Conservation (phyloP, 2,888 invertebrate genomes). For the Pristionchus fissidentatus region DNA sequence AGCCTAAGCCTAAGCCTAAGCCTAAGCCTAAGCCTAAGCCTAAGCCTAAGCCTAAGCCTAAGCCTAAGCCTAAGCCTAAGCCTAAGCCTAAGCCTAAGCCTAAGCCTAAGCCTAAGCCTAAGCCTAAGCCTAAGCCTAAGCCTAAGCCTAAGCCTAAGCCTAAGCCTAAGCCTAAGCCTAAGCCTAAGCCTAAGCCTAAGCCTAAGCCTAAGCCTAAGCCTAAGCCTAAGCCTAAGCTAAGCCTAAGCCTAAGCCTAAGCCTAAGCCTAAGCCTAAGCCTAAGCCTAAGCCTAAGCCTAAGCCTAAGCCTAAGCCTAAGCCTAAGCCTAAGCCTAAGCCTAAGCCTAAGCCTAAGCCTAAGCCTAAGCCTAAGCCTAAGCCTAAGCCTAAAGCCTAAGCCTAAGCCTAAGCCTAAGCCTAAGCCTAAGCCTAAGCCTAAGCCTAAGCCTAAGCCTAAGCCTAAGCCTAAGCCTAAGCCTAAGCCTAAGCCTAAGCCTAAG, state of each 20-base stretch:
- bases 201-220: conserved; percentile 45
- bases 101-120: conserved; percentile 14
- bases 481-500: conserved; percentile 12
- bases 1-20: conserved; percentile 3
- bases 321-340: conserved; percentile 45
- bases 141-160: conserved; percentile 14
- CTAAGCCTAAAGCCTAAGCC: conserved; percentile 45
- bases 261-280: conserved; percentile 45
- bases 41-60: conserved; percentile 14
- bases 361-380: conserved; percentile 45
- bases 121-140: conserved; percentile 14
- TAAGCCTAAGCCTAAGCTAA: conserved; percentile 39
- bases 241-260: conserved; percentile 45
- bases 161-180: conserved; percentile 36
- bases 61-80: conserved; percentile 14
- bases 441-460: conserved; percentile 45
- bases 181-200: conserved; percentile 39
- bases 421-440: conserved; percentile 44
- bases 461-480: conserved; percentile 40
- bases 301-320: conserved; percentile 45
- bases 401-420: conserved; percentile 45
- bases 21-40: conserved; percentile 13
- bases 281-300: conserved; percentile 42
- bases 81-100: conserved; percentile 13
- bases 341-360: conserved; percentile 44